phyloP scores from a whole-genome alignment of 2,113 vertebrate genomes.

The Nipponia nippon region DNA sequence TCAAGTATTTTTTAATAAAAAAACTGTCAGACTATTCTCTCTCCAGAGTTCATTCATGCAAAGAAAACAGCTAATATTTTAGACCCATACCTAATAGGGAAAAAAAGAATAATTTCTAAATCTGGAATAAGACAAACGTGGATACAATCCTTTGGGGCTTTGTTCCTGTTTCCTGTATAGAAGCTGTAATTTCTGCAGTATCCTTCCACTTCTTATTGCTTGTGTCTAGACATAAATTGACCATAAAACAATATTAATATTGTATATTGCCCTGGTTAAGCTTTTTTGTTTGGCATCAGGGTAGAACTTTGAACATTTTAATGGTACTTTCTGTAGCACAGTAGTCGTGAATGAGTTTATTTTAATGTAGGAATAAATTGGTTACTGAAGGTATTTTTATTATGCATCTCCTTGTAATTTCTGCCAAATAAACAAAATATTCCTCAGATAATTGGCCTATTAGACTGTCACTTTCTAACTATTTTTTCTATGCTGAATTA shows the following conservation, averaged over 20 bases:
- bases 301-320: constrained; percentile 55
- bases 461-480: constrained; percentile 22
- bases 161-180: constrained; percentile 34
- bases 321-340: constrained; percentile 4
- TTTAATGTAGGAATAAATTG: constrained; percentile 47
- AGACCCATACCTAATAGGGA: not conserved
- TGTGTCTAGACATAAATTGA: constrained; percentile 37
- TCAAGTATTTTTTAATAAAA: constrained; percentile 37
- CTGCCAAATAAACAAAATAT: constrained; percentile 51
- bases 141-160: constrained; percentile 14
- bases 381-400: constrained; percentile 39
- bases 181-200: constrained; percentile 9
- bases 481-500: constrained; percentile 23
- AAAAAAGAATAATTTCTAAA: constrained; percentile 20
- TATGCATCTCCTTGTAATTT: constrained; percentile 14
- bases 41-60: not conserved
- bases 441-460: constrained; percentile 34
- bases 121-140: constrained; percentile 14
- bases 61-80: constrained; percentile 27
- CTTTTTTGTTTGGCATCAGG: constrained; percentile 42
- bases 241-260: constrained; percentile 47
- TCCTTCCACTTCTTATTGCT: constrained; percentile 23
- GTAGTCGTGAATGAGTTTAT: constrained; percentile 34
- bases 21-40: not conserved
- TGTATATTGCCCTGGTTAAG: constrained; percentile 31